Evolutionary conservation across 2,113 vertebrate species (phyloP).

Genomic region (Calyptommatus sinebrachiatus): DNA sequence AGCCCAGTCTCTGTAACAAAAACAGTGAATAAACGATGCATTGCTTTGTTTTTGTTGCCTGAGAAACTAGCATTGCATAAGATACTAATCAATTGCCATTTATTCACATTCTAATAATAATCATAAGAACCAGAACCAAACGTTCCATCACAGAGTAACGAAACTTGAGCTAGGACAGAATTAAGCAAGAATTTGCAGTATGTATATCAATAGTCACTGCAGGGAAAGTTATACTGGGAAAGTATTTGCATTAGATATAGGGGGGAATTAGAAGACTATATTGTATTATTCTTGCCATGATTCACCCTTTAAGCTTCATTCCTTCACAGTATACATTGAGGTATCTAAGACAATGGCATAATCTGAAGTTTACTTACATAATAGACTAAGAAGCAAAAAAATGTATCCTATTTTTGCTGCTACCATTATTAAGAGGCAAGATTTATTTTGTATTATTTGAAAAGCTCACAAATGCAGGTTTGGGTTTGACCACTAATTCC

Average conservation of each 20-base stretch:
- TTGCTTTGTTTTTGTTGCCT: neutral
- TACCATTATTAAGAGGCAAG: neutral
- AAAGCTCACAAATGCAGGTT: too few species aligned
- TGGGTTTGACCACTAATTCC: too few species aligned
- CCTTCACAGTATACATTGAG: too few species aligned
- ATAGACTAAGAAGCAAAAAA: neutral
- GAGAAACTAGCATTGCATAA: neutral
- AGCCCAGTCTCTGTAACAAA: neutral
- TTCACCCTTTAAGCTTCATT: neutral
- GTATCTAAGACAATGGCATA: too few species aligned
- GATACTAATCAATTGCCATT: neutral
- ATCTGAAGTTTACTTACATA: neutral
- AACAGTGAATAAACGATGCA: neutral
- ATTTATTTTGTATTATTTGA: too few species aligned
- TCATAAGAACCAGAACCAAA: neutral
- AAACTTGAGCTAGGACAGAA: neutral
- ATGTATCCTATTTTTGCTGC: neutral
- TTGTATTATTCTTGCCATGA: neutral
- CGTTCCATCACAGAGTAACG: neutral
- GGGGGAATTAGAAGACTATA: neutral
- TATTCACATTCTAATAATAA: neutral
- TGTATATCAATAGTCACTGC: neutral
- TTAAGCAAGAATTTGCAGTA: neutral
- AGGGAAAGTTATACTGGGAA: neutral
- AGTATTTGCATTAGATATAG: neutral